Base-by-base conservation (phyloP, 1,140 invertebrate genomes). In the Bacillus rossius region DNA sequence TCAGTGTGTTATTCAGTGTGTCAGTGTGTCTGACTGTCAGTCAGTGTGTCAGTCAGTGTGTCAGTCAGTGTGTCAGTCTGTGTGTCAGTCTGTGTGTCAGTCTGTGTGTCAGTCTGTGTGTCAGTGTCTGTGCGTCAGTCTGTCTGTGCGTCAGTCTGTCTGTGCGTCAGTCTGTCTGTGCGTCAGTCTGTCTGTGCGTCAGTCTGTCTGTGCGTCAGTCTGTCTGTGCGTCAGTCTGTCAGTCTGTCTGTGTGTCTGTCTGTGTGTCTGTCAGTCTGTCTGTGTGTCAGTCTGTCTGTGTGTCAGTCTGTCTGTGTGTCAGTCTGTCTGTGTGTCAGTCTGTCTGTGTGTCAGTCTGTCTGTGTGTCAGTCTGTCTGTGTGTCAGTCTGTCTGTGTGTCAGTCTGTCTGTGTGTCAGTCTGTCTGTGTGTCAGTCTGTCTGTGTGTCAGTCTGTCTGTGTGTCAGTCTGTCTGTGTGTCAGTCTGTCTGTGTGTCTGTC, bases 381-480 rank as follows among this genome's bases (percentile, higher is more conserved):
- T 64, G 40, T 64, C 61, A 65, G 17, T 60, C 61, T 63, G 34
- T 63, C 61, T 63, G 34, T 63, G 60, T 61, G 25, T 60, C 61
- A 64, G 42, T 61, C 62, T 63, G 29, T 64, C 61, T 61, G 13
- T 60, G 53, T 60, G 54, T 40, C 38, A 40, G n/a, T 13, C 38
- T 13, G 38, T 13, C 38, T 13, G 10, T 40, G 10, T 40, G 38
- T 40, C 38, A 40, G 38, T 40, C 38, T 13, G 38, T 40, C 10
- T 13, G 38, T 13, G 10, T 13, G 10, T 40, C 38, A 40, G 38
- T 40, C 38, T 13, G 38, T 40, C 38, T 13, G 38, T 13, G n/a
- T 40, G 38, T 40, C 38, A 40, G n/a, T 13, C 38, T 13, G 38
- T 13, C 38, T 13, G 10, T 40, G 10, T 40, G 38, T 40, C 38